phyloP scores from a whole-genome alignment of 2,113 vertebrate genomes.

The Progne subis region DNA sequence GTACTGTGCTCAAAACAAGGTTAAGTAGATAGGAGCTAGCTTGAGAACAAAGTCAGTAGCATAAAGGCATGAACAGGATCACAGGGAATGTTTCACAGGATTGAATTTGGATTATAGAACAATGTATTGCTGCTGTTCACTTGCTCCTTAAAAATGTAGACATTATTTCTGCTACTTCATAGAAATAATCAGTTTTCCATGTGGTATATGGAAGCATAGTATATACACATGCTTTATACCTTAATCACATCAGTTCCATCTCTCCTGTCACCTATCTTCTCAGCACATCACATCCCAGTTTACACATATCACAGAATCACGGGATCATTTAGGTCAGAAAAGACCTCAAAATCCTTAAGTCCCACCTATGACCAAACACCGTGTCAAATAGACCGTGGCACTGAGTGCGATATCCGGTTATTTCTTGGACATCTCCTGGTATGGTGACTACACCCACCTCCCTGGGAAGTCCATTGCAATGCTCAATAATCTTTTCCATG shows the following conservation, averaged over 20 bases:
- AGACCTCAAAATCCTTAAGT: background rate
- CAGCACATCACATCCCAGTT: background rate
- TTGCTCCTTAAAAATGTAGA: background rate
- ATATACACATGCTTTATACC: background rate
- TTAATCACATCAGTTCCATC: background rate
- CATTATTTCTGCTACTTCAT: background rate
- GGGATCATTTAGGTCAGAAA: background rate
- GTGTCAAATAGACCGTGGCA: background rate
- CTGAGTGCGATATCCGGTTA: accelerated
- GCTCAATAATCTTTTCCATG: background rate
- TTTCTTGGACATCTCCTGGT: background rate
- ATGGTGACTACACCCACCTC: background rate
- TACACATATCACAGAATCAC: background rate
- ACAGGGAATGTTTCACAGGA: background rate
- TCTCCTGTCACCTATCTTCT: background rate
- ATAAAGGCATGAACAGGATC: background rate
- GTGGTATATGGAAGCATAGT: background rate
- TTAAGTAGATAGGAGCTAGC: background rate
- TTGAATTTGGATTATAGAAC: background rate
- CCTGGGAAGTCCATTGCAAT: background rate
- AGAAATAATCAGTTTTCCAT: background rate
- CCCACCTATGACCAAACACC: accelerated
- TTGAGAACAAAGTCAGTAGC: background rate
- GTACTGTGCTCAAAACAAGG: background rate
- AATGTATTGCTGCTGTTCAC: background rate